These are phyloP conservation scores for Synergus itoensis DNA, from an alignment of 2,888 invertebrate species.

Conservation along the genomic window DNA sequence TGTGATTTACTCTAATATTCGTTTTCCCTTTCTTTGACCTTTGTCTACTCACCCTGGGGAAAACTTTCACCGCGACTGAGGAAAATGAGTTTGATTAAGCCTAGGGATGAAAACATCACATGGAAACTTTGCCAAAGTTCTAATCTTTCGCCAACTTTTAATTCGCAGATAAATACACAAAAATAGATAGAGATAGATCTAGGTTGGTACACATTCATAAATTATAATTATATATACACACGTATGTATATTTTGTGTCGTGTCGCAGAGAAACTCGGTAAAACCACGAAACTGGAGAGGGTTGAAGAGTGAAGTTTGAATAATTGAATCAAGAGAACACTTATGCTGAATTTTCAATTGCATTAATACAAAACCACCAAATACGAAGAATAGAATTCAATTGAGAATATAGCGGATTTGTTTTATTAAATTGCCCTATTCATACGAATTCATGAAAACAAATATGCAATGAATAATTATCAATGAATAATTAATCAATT, in stretches of 20 bases:
- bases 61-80: neutral
- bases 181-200: neutral
- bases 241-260: neutral
- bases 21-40: neutral
- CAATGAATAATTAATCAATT: too few species aligned
- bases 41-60: neutral
- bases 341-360: neutral
- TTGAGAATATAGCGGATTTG: neutral
- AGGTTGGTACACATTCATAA: neutral
- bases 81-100: slow-evolving; percentile 25
- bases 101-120: slow-evolving; percentile 6
- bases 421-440: neutral
- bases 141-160: slow-evolving; percentile 8
- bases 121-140: slow-evolving; percentile 23
- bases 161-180: neutral
- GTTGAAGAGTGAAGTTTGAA: neutral
- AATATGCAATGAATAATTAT: neutral
- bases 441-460: neutral
- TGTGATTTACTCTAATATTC: too few species aligned
- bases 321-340: neutral
- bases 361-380: neutral
- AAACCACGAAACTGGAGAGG: neutral
- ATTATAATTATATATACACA: neutral
- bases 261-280: neutral
- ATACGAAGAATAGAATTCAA: neutral